phyloP scores from a whole-genome alignment of 2,113 vertebrate species.

The Heloderma charlesbogerti region DNA sequence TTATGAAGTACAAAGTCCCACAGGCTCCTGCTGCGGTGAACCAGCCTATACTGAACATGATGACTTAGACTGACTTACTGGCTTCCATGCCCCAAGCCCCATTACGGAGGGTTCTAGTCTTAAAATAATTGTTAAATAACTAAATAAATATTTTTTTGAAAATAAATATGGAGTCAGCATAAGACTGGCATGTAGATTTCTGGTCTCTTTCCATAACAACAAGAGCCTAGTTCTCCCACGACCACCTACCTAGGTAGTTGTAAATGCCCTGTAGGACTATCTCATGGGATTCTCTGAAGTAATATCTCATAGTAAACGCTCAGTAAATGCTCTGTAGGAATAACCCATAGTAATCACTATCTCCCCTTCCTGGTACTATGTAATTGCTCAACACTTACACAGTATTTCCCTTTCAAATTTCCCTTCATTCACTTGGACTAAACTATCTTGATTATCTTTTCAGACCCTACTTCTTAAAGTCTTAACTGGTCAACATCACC shows the following conservation, averaged over 20 bases:
- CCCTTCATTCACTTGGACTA: too few relatives aligned
- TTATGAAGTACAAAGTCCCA: not conserved
- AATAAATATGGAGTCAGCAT: too few relatives aligned
- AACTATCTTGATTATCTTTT: not conserved
- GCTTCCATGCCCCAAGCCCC: too few relatives aligned
- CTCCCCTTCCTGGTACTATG: not conserved
- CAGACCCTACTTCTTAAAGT: not conserved
- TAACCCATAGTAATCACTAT: not conserved
- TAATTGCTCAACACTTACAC: too few relatives aligned
- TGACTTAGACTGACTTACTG: not conserved
- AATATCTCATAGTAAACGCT: not conserved
- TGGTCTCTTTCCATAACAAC: too few relatives aligned
- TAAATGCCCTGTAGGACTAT: not conserved
- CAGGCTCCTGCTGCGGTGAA: not conserved
- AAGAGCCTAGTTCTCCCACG: not conserved
- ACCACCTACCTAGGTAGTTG: not conserved
- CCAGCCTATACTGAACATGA: not conserved
- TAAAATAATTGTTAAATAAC: too few relatives aligned
- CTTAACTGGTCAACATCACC: not conserved
- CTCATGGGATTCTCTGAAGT: too few relatives aligned
- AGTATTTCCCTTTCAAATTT: too few relatives aligned
- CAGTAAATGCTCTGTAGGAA: not conserved
- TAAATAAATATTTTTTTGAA: too few relatives aligned
- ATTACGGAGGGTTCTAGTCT: too few relatives aligned
- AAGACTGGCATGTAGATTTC: too few relatives aligned